phyloP scores from a whole-genome alignment of 2,797 vertebrate genomes.

The Pangasius sanitwongsei region DNA sequence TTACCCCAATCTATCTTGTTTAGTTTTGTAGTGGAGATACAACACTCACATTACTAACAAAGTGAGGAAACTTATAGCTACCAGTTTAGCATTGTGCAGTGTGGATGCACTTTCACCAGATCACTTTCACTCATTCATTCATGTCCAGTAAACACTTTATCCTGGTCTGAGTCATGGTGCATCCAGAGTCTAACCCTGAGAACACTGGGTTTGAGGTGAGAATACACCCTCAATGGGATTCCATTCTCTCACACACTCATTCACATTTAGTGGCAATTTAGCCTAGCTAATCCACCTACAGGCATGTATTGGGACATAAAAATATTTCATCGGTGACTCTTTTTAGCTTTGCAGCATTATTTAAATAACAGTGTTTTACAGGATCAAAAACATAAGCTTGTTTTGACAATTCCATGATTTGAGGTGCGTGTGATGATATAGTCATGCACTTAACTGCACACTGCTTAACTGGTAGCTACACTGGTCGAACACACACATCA shows the following conservation, averaged over 20 bases:
- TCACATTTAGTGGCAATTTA: background rate
- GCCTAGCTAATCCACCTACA: background rate
- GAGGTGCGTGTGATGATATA: background rate
- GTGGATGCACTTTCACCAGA: background rate
- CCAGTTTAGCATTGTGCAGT: background rate
- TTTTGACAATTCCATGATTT: background rate
- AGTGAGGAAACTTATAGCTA: background rate
- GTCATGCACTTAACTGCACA: background rate
- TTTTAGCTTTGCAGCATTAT: background rate
- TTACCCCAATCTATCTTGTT: no score
- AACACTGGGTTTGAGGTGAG: background rate
- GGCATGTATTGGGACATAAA: background rate
- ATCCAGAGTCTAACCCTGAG: background rate
- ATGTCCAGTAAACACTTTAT: background rate
- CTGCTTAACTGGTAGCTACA: background rate
- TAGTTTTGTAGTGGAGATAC: background rate
- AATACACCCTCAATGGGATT: no score
- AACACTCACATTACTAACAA: background rate
- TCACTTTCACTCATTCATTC: background rate
- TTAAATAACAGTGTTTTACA: background rate
- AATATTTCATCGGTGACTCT: background rate
- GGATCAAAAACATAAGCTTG: background rate
- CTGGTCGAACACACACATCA: background rate
- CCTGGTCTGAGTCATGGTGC: background rate
- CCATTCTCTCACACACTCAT: background rate